A percentile compares a stretch with the other conserved stretches of the same genome.
Conservation (phyloP, 2,888 invertebrate genomes). For the Bruchidius siliquastri region DNA sequence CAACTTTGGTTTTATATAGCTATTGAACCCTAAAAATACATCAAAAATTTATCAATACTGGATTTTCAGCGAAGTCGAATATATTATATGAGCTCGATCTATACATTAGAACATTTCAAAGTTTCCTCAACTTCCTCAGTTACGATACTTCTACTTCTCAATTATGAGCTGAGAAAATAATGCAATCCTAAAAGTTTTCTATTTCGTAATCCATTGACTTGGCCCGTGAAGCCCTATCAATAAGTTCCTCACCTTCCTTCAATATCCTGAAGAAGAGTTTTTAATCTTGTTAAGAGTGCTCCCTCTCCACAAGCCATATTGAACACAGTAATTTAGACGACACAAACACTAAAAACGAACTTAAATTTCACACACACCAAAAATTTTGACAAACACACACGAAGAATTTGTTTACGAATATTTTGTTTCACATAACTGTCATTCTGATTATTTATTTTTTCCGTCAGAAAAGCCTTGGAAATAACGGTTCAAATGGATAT, state of each 20-base stretch:
- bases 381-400: constrained; percentile 14
- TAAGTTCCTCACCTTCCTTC: not conserved
- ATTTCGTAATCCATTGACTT: too few relatives aligned
- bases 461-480: not conserved
- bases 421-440: constrained; percentile 14
- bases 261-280: not conserved
- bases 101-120: too few relatives aligned
- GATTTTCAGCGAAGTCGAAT: too few relatives aligned
- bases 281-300: not conserved
- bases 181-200: too few relatives aligned
- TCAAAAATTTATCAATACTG: too few relatives aligned
- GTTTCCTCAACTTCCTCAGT: too few relatives aligned
- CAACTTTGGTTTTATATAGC: too few relatives aligned
- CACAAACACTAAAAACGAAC: constrained; percentile 11
- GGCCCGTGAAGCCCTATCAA: too few relatives aligned
- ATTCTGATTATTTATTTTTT: not conserved
- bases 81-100: too few relatives aligned
- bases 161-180: too few relatives aligned
- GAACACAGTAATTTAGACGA: constrained; percentile 16
- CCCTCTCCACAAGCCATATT: constrained; percentile 17
- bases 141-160: too few relatives aligned
- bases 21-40: too few relatives aligned
- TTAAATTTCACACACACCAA: constrained; percentile 17
- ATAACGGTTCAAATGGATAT: not conserved
- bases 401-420: constrained; percentile 16